These are phyloP conservation scores for Synanthedon formicaeformis DNA, from an alignment of 2,888 invertebrate genomes.

Conservation along the genomic window DNA sequence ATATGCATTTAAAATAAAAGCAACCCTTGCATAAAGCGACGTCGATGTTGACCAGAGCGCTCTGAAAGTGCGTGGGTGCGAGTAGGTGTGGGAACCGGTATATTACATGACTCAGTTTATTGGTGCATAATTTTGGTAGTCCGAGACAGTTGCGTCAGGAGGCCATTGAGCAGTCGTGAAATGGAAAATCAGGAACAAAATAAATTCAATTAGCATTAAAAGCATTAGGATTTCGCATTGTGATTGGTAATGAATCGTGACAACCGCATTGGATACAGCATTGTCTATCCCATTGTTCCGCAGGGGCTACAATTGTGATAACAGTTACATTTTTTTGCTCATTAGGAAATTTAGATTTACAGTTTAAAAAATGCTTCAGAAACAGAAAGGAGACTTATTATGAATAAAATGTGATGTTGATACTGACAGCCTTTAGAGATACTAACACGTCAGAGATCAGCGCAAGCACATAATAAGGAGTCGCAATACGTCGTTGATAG, in stretches of 20 bases:
- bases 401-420: too few species aligned
- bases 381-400: too few species aligned
- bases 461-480: too few species aligned
- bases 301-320: too few species aligned
- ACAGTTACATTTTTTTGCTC: too few species aligned
- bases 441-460: too few species aligned
- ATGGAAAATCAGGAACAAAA: not conserved
- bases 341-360: too few species aligned
- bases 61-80: slow-evolving; percentile 33
- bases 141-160: slow-evolving; percentile 21
- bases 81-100: slow-evolving; percentile 55
- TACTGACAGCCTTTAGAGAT: too few species aligned
- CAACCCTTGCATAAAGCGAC: slow-evolving; percentile 17
- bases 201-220: not conserved
- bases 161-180: slow-evolving; percentile 4
- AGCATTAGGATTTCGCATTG: not conserved
- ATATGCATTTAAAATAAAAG: slow-evolving; percentile 1
- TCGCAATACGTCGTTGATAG: too few species aligned
- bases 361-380: too few species aligned
- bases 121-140: slow-evolving; percentile 30
- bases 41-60: slow-evolving; percentile 22
- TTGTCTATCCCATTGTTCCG: not conserved
- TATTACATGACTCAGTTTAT: slow-evolving; percentile 37
- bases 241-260: not conserved
- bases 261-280: not conserved